Evolutionary conservation across 1,140 invertebrate species (phyloP).

Genomic region (Scylla paramamosain): DNA sequence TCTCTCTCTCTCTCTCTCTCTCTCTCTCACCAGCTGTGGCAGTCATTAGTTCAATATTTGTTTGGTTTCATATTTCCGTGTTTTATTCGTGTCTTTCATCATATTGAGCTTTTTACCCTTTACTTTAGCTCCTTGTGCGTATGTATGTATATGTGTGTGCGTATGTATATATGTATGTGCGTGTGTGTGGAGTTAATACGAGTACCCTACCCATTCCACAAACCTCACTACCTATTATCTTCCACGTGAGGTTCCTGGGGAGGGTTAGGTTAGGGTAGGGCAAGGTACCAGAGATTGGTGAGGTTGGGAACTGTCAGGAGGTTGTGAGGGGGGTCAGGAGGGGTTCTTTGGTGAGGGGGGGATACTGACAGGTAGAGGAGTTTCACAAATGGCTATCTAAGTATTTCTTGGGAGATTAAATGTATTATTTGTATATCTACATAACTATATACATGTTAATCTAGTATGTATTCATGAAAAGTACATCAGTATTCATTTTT

Average conservation of each 20-base stretch:
- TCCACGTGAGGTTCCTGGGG: too few relatives aligned
- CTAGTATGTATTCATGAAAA: neutral
- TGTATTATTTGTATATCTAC: neutral
- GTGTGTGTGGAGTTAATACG: neutral
- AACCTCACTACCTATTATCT: neutral
- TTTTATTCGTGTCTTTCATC: too few relatives aligned
- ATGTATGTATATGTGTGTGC: neutral
- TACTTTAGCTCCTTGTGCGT: neutral
- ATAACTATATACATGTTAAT: neutral
- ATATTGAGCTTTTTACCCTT: neutral
- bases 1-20: constrained; percentile 20
- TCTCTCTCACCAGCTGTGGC: neutral
- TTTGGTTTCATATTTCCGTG: too few relatives aligned
- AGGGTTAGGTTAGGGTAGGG: too few relatives aligned
- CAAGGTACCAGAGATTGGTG: neutral
- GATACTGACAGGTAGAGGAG: neutral
- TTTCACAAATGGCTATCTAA: neutral
- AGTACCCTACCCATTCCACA: neutral
- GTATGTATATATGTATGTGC: neutral
- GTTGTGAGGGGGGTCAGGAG: neutral
- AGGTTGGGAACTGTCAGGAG: neutral
- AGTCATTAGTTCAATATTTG: neutral
- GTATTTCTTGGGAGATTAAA: neutral
- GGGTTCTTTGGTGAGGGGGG: neutral
- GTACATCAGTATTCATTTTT: constrained; percentile 3